These are phyloP conservation scores for Xerus inauris DNA, from an alignment of 2,113 vertebrate species.

Conservation along the genomic window DNA sequence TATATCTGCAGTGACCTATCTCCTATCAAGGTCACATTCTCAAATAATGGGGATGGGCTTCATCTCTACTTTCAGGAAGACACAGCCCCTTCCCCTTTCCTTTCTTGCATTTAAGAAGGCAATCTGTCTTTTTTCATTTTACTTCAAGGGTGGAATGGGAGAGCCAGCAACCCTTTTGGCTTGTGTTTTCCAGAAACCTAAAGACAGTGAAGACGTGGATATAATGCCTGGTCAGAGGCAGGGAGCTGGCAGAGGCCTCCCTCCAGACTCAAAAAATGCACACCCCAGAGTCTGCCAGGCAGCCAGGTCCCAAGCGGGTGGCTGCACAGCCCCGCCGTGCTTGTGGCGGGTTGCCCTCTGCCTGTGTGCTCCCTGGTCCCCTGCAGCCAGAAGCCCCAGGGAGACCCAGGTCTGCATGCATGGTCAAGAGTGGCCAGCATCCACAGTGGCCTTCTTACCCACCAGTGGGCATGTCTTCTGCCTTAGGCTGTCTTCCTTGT, in stretches of 20 bases:
- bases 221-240: not conserved
- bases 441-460: not conserved
- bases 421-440: no score
- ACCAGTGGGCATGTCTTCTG: not conserved
- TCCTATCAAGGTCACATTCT: not conserved
- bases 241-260: not conserved
- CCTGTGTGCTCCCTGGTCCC: not conserved
- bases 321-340: no score
- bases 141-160: not conserved
- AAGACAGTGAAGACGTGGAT: not conserved
- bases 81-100: no score
- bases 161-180: not conserved
- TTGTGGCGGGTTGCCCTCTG: not conserved
- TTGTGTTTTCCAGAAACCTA: not conserved
- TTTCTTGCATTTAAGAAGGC: no score
- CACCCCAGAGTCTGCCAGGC: fast-evolving
- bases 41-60: not conserved
- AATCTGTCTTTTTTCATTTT: not conserved
- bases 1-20: not conserved
- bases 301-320: no score
- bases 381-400: not conserved
- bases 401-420: not conserved
- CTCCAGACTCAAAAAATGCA: not conserved
- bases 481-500: no score
- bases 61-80: no score